These are phyloP conservation scores for Phyllotreta cruciferae DNA, from an alignment of 2,888 invertebrate genomes.

Conservation along the genomic window DNA sequence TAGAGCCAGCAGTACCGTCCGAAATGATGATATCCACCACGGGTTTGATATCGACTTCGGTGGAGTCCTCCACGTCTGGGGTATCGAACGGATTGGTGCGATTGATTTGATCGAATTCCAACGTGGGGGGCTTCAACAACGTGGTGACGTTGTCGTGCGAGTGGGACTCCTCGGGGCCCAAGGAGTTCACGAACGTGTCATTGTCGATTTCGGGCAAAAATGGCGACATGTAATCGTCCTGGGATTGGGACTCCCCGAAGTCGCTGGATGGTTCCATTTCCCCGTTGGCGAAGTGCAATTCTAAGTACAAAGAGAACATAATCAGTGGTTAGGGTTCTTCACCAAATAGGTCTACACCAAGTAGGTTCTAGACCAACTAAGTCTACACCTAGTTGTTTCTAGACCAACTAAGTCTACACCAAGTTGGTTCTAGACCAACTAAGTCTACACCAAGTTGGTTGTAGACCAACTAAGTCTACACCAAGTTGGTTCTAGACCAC, in stretches of 20 bases:
- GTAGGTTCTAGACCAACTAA: no score
- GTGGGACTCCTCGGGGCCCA: conserved; percentile 64
- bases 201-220: conserved; percentile 73
- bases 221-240: conserved; percentile 69
- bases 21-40: conserved; percentile 26
- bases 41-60: conserved; percentile 38
- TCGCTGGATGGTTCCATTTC: conserved; percentile 9
- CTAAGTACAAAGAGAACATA: no score
- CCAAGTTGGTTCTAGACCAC: no score
- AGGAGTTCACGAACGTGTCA: conserved; percentile 66
- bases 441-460: no score
- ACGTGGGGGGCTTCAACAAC: conserved; percentile 57
- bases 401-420: no score
- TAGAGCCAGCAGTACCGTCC: conserved; percentile 32
- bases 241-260: conserved; percentile 32
- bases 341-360: no score
- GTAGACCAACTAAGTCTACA: no score
- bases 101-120: conserved; percentile 60
- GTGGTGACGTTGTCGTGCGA: conserved; percentile 49
- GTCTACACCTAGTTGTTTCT: no score
- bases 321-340: no score
- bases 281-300: background rate
- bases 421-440: no score
- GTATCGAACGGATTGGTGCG: conserved; percentile 63
- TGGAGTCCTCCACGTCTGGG: conserved; percentile 46